Percentiles rank a stretch among this genome's conserved stretches.
Evolutionary conservation across 2,888 invertebrate genomes (phyloP).

Genomic region (Camponotus fellah): DNA sequence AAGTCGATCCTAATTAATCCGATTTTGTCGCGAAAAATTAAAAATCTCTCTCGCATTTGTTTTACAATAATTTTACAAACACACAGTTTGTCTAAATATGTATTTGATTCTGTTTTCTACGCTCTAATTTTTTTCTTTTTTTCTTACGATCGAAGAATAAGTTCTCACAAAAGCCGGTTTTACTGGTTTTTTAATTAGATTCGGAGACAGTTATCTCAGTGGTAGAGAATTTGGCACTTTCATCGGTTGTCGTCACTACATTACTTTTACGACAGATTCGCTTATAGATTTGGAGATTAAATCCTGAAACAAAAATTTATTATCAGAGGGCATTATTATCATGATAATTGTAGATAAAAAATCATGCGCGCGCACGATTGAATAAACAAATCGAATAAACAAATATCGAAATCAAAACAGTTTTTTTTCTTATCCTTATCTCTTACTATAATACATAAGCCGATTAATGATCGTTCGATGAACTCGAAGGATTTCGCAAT

Average conservation of each 20-base stretch:
- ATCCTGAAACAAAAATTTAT: background rate
- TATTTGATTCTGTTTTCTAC: slow-evolving; percentile 4
- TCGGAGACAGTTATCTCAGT: slow-evolving; percentile 55
- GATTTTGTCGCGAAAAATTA: background rate
- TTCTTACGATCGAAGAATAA: slow-evolving; percentile 44
- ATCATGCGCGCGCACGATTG: background rate
- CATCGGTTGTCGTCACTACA: slow-evolving; percentile 45
- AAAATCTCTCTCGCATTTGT: background rate
- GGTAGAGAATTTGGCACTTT: slow-evolving; percentile 62
- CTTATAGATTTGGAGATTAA: background rate
- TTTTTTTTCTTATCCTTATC: background rate
- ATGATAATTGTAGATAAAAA: background rate
- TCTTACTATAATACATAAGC: background rate
- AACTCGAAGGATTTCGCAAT: slow-evolving; percentile 10
- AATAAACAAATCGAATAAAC: background rate
- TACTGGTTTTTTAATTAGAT: slow-evolving; percentile 68
- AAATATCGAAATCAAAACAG: background rate
- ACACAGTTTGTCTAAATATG: background rate
- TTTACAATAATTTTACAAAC: background rate
- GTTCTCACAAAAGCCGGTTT: slow-evolving; percentile 72
- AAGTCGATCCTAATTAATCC: background rate
- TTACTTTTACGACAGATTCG: slow-evolving; percentile 26
- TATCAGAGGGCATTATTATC: background rate
- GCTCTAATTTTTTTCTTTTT: slow-evolving; percentile 57
- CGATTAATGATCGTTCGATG: slow-evolving; percentile 5